These are phyloP conservation scores for Leptinotarsa rubiginosa DNA, from an alignment of 2,888 invertebrate species.

Conservation along the genomic window DNA sequence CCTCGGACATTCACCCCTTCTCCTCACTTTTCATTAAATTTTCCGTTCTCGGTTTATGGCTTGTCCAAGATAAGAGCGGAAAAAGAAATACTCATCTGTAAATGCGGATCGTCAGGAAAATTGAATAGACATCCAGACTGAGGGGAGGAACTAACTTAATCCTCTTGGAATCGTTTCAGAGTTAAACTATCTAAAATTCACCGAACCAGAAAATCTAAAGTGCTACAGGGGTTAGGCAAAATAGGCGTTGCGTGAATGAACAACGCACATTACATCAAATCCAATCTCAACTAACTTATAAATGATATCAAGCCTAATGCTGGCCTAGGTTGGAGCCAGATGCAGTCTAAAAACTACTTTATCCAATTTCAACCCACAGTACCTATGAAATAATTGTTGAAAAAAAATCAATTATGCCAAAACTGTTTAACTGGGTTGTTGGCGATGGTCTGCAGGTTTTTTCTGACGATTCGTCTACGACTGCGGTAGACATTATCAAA, in stretches of 20 bases:
- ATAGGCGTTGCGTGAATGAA: not conserved
- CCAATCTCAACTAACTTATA: not conserved
- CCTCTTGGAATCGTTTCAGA: slow-evolving; percentile 1
- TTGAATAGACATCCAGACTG: not conserved
- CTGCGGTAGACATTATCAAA: no score
- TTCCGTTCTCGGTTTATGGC: not conserved
- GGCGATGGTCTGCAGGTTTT: no score
- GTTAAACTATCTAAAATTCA: slow-evolving; percentile 6
- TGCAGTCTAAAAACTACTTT: not conserved
- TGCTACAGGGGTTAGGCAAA: not conserved
- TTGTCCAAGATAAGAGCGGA: slow-evolving; percentile 2
- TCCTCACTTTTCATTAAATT: slow-evolving; percentile 2
- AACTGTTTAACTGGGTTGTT: no score
- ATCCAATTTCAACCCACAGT: no score
- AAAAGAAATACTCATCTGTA: slow-evolving; percentile 1
- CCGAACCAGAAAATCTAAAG: slow-evolving; percentile 1
- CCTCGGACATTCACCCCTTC: not conserved
- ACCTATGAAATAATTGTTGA: no score
- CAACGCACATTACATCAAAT: not conserved
- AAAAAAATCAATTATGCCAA: no score
- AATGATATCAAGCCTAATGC: not conserved
- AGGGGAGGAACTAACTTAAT: not conserved
- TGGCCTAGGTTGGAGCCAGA: not conserved
- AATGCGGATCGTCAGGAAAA: not conserved
- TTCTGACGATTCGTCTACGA: no score